phyloP scores from a whole-genome alignment of 1,140 invertebrate species.

The Bombus balteatus region DNA sequence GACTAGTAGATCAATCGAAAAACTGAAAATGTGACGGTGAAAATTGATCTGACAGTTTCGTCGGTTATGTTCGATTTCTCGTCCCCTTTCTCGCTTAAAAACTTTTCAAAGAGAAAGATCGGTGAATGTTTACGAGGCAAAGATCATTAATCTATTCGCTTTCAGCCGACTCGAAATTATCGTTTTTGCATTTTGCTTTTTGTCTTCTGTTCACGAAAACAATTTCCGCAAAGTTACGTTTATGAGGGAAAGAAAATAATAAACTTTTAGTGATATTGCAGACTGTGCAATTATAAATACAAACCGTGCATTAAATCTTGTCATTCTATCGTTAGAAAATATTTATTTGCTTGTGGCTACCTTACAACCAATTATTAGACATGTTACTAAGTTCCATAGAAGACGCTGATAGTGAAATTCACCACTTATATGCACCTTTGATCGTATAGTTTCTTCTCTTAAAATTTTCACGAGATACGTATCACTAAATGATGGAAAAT shows the following conservation, averaged over 20 bases:
- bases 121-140: not conserved
- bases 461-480: not conserved
- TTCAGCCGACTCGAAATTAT: not conserved
- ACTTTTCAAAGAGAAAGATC: no score
- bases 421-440: not conserved
- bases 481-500: not conserved
- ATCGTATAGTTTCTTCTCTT: not conserved
- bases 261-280: not conserved
- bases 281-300: not conserved
- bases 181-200: not conserved
- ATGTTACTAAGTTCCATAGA: not conserved
- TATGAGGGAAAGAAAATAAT: slow-evolving; percentile 31
- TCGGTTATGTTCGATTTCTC: not conserved
- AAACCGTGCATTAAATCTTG: not conserved
- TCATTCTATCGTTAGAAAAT: not conserved
- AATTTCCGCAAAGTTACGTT: not conserved
- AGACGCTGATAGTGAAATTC: not conserved
- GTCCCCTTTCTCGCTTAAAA: not conserved
- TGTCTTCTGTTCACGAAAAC: not conserved
- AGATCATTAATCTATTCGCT: not conserved
- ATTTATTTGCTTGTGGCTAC: not conserved
- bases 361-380: not conserved
- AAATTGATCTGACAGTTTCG: not conserved
- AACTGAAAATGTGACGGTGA: not conserved
- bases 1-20: not conserved